Conservation (phyloP, 2,888 invertebrate genomes). For the Lasioglossum leucozonium region DNA sequence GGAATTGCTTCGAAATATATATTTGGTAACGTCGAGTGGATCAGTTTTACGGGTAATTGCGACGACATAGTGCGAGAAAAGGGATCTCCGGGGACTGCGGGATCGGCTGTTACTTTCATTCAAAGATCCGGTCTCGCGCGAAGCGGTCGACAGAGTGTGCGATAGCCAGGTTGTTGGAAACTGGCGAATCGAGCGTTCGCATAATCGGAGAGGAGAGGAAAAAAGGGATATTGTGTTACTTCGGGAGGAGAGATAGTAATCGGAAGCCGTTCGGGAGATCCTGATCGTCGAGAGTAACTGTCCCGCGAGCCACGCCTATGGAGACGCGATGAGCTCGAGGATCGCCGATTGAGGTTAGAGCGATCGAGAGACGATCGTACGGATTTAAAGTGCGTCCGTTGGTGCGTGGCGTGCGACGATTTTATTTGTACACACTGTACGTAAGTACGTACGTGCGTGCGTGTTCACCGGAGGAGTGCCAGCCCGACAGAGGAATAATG, state of each 20-base stretch:
- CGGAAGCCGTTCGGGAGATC: not conserved
- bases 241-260: not conserved
- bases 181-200: not conserved
- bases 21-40: not conserved
- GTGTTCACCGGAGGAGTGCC: slow-evolving; percentile 49
- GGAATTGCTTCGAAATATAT: not conserved
- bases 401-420: slow-evolving; percentile 51
- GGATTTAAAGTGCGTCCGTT: slow-evolving; percentile 49
- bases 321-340: slow-evolving; percentile 35
- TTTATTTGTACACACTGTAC: slow-evolving; percentile 46
- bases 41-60: not conserved
- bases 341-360: slow-evolving; percentile 66
- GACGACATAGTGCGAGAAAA: not conserved
- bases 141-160: not conserved
- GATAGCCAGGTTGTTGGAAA: not conserved
- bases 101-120: not conserved
- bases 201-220: not conserved
- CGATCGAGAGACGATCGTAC: slow-evolving; percentile 25
- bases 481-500: slow-evolving; percentile 74
- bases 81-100: not conserved
- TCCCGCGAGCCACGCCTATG: slow-evolving; percentile 22
- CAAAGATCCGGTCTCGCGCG: not conserved
- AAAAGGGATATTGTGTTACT: not conserved
- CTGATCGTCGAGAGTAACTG: not conserved
- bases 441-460: slow-evolving; percentile 26